Percentiles rank a stretch among this genome's conserved stretches.
Evolutionary conservation across 1,140 invertebrate species (phyloP).

Genomic region (Drosophila pseudoobscura): DNA sequence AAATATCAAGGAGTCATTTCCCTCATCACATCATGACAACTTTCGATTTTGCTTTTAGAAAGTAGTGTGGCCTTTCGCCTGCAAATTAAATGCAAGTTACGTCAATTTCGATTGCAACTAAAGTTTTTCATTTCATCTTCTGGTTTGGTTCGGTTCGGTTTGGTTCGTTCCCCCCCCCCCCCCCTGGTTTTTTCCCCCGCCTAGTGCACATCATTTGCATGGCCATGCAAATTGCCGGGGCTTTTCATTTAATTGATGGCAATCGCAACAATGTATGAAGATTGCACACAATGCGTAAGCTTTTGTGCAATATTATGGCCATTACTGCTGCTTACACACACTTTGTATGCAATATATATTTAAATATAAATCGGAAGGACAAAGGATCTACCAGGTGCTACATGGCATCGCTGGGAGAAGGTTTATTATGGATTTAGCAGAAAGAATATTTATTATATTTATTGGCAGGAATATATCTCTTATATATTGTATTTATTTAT

Average conservation of each 20-base stretch:
- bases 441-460: too few relatives aligned
- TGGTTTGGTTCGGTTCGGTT: slow-evolving; percentile 6
- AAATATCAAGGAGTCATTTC: slow-evolving; percentile 27
- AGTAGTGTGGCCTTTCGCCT: slow-evolving; percentile 59
- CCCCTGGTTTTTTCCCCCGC: slow-evolving; percentile 15
- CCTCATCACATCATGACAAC: slow-evolving; percentile 26
- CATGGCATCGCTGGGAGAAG: too few relatives aligned
- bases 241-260: slow-evolving; percentile 64
- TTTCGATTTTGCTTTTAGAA: slow-evolving; percentile 63
- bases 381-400: background rate
- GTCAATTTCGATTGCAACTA: slow-evolving; percentile 43
- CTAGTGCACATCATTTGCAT: slow-evolving; percentile 58
- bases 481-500: too few relatives aligned
- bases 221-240: slow-evolving; percentile 53
- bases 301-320: slow-evolving; percentile 35
- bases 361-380: slow-evolving; percentile 8
- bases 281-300: slow-evolving; percentile 33
- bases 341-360: slow-evolving; percentile 11
- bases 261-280: slow-evolving; percentile 33
- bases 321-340: slow-evolving; percentile 20
- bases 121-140: slow-evolving; percentile 31
- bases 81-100: slow-evolving; percentile 61
- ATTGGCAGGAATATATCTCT: too few relatives aligned
- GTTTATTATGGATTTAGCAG: background rate
- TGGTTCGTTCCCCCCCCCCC: slow-evolving; percentile 4